Evolutionary conservation across 2,113 vertebrate genomes (phyloP).

Genomic region (Crotalus helleri): DNA sequence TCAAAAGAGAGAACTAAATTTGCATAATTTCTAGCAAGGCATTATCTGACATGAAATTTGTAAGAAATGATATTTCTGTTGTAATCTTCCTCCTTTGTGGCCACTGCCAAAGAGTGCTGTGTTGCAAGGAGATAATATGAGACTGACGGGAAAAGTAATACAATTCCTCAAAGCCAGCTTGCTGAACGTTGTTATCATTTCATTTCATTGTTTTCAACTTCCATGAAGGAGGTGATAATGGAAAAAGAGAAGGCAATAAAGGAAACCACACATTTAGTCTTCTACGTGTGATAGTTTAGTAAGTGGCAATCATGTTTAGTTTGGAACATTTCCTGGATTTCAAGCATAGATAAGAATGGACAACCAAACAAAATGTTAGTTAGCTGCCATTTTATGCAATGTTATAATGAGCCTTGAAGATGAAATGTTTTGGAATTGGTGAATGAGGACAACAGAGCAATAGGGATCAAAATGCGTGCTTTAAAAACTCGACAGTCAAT

Average conservation of each 20-base stretch:
- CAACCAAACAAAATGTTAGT: conserved; percentile 18
- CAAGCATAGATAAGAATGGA: conserved; percentile 53
- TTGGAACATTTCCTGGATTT: conserved; percentile 49
- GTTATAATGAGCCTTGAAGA: conserved; percentile 57
- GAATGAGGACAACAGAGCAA: conserved; percentile 40
- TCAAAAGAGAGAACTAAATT: conserved; percentile 55
- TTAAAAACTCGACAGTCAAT: conserved; percentile 33
- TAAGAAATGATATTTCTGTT: conserved; percentile 73
- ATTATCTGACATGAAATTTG: conserved; percentile 69
- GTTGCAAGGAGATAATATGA: conserved; percentile 69
- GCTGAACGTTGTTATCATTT: conserved; percentile 52
- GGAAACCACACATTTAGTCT: conserved; percentile 60
- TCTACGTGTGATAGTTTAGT: conserved; percentile 45
- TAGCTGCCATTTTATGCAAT: conserved; percentile 40
- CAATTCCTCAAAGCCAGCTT: conserved; percentile 62
- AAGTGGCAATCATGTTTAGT: conserved; percentile 47
- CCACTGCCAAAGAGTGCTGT: conserved; percentile 54
- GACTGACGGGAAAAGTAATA: conserved; percentile 69
- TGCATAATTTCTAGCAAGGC: conserved; percentile 65
- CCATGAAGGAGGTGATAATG: conserved; percentile 45
- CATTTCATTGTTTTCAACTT: conserved; percentile 63
- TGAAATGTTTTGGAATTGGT: conserved; percentile 30
- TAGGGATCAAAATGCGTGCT: not conserved
- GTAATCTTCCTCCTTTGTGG: conserved; percentile 62
- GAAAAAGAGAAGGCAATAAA: conserved; percentile 38